A percentile compares a stretch with the other conserved stretches of the same genome.
Conservation (phyloP, 2,113 vertebrate species). For the Centropus bengalensis region DNA sequence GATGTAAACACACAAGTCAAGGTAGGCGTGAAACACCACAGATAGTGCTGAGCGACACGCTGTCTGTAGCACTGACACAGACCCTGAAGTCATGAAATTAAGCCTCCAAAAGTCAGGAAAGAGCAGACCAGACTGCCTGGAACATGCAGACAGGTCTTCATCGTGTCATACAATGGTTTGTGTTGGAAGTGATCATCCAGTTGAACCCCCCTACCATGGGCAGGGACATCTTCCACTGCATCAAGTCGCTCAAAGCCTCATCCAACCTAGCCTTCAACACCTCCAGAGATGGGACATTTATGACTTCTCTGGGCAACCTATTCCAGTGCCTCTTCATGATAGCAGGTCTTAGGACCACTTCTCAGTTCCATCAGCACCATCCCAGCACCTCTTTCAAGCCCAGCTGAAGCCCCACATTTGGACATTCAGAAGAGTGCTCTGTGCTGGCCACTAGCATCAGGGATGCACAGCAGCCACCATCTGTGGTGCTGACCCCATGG, state of each 20-base stretch:
- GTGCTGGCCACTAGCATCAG: too few species aligned
- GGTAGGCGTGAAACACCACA: neutral
- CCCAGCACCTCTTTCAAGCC: neutral
- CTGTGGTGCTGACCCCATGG: fast-evolving
- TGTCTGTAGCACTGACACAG: neutral
- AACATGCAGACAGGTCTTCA: too few species aligned
- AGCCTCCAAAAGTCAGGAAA: neutral
- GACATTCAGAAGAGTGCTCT: neutral
- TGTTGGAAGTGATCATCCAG: too few species aligned
- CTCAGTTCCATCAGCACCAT: neutral
- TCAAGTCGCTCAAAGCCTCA: too few species aligned
- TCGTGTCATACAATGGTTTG: too few species aligned
- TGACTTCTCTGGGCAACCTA: too few species aligned
- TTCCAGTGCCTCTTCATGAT: neutral
- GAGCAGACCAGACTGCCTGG: neutral
- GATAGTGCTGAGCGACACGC: fast-evolving
- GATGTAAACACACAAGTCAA: neutral
- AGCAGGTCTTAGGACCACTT: too few species aligned
- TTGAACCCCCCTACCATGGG: too few species aligned
- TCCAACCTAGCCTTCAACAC: too few species aligned
- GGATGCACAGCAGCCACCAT: neutral
- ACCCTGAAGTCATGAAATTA: neutral
- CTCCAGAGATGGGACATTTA: too few species aligned
- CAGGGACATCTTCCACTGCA: too few species aligned
- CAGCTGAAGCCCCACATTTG: neutral